A percentile compares a stretch with the other conserved stretches of the same genome.
Evolutionary conservation across 2,113 vertebrate species (phyloP).

Genomic region (Felis chaus): DNA sequence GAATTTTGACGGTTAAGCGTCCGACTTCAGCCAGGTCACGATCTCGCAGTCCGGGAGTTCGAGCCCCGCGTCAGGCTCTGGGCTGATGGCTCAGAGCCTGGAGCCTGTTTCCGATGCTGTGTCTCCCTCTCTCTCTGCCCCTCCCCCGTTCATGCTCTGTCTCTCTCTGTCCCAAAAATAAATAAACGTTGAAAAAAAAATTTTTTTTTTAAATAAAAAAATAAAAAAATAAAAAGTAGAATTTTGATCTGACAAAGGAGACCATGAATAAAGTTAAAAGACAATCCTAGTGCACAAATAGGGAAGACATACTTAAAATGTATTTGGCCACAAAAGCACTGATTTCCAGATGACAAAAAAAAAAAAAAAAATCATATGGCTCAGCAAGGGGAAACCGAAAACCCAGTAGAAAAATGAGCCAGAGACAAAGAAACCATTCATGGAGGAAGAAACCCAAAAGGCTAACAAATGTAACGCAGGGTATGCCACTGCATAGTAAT

Average conservation of each 20-base stretch:
- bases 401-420: neutral
- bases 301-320: neutral
- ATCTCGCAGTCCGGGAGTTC: no score
- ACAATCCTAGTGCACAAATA: neutral
- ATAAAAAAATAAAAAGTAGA: no score
- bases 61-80: no score
- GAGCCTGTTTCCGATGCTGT: no score
- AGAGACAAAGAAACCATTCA: neutral
- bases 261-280: neutral
- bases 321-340: neutral
- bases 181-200: no score
- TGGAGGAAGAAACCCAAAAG: neutral
- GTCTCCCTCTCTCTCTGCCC: no score
- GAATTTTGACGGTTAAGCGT: no score
- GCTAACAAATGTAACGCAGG: neutral
- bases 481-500: fast-evolving
- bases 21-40: no score
- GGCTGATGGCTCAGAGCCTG: no score
- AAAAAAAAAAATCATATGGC: neutral
- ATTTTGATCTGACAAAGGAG: neutral
- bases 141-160: no score
- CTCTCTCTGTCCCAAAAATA: no score
- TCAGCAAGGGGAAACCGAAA: neutral
- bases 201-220: no score
- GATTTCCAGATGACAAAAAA: neutral